phyloP scores from a whole-genome alignment of 2,797 vertebrate genomes.

The Hydrophis major region DNA sequence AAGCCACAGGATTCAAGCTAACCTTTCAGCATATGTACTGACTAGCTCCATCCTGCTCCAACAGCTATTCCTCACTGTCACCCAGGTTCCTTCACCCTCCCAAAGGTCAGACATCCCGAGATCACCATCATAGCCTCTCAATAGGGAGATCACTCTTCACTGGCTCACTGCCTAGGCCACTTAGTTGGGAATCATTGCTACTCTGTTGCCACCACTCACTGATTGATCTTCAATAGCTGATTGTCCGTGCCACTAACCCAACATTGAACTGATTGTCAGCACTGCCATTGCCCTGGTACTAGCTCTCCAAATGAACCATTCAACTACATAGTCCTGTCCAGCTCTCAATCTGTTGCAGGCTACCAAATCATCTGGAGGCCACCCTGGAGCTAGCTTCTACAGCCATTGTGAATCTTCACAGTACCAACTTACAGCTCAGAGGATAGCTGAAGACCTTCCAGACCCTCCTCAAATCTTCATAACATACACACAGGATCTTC shows the following conservation, averaged over 20 bases:
- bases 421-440: not conserved
- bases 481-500: not conserved
- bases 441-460: not conserved
- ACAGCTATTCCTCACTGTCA: not conserved
- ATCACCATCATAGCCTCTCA: not conserved
- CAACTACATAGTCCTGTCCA: not conserved
- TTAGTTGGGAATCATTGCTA: not conserved
- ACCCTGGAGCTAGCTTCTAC: not conserved
- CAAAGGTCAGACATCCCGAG: not conserved
- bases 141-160: not conserved
- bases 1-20: not conserved
- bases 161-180: not conserved
- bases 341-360: not conserved
- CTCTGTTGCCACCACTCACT: not conserved
- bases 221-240: not conserved
- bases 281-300: not conserved
- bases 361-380: not conserved
- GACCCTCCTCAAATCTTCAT: not conserved
- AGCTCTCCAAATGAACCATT: not conserved
- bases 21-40: not conserved
- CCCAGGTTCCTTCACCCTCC: not conserved
- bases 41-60: not conserved
- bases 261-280: not conserved
- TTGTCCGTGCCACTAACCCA: not conserved
- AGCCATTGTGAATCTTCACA: not conserved